These are phyloP conservation scores for Druon quercuslanigerum DNA, from an alignment of 1,140 invertebrate genomes.

Conservation along the genomic window DNA sequence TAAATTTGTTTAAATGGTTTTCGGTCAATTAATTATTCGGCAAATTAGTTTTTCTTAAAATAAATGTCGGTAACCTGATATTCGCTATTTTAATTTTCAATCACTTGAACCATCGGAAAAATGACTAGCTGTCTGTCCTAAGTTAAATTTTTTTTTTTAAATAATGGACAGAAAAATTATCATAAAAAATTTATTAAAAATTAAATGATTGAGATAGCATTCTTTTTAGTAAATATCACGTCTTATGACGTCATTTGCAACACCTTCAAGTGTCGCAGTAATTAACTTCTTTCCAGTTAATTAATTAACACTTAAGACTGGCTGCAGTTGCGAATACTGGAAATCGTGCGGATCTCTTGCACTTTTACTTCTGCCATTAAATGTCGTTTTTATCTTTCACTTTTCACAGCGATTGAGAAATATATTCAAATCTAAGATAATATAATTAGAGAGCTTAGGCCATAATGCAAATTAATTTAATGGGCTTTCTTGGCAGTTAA, in stretches of 20 bases:
- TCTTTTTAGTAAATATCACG: neutral
- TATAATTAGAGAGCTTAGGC: neutral
- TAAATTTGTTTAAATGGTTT: no score
- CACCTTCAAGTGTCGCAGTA: slow-evolving; percentile 8
- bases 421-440: neutral
- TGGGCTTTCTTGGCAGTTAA: no score
- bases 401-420: neutral
- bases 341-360: slow-evolving; percentile 6
- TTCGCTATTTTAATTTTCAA: no score
- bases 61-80: no score
- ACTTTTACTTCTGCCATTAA: neutral
- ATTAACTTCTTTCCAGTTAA: slow-evolving; percentile 19
- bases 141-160: neutral
- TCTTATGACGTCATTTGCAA: neutral
- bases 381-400: neutral
- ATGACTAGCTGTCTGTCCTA: no score
- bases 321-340: neutral
- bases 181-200: neutral
- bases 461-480: slow-evolving; percentile 1
- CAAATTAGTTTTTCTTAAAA: no score
- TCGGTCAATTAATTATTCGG: no score
- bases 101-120: no score
- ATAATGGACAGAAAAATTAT: no score
- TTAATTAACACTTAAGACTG: slow-evolving; percentile 22
- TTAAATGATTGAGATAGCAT: neutral